Evolutionary conservation across 2,888 invertebrate species (phyloP), one percentile per base, ranked within the genome.

Genomic region (Lasioglossum marginatum): DNA sequence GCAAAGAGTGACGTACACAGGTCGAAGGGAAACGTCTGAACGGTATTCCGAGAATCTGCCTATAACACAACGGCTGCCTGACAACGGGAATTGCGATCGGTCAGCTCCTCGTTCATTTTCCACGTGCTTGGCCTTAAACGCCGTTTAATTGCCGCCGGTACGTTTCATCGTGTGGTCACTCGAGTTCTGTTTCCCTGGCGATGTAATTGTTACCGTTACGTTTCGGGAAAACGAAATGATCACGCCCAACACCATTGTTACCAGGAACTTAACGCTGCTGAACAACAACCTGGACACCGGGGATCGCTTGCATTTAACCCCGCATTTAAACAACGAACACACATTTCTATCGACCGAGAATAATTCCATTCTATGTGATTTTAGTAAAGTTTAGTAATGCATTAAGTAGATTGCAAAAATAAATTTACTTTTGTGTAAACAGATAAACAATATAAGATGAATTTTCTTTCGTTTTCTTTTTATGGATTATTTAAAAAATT

Each of bases 71-170:
- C 43, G 82, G 40, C 70, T 70, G 52, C 63, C 77, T 81, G 84
- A 88, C 86, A 79, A 88, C 81, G 72, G 81, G 82, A 83, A 83
- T 81, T 68, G 79, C 83, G 77, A 90, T 88, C 81, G 85, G 84
- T 87, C 86, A 87, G 84, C 84, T 76, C 68, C 85, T 85, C 86
- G 82, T 91, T 90, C 85, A 86, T 91, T 91, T 91, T 90, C 90
- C 87, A 83, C 83, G 79, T 87, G 79, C 78, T 81, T 85, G 85
- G 71, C 89, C 82, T 90, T 90, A 83, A 87, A 81, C 82, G 83
- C 57, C 48, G 83, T 91, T 89, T 87, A 87, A 90, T 90, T 89
- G 82, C 77, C 73, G 70, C 72, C 75, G 76, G 79, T 82, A 78
- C 81, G 87, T 85, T 87, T 84, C 82, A 78, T 76, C 81, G 76